A percentile compares a stretch with the other conserved stretches of the same genome.
phyloP scores from a whole-genome alignment of 2,888 invertebrate genomes.

The Ephialtes manifestator region DNA sequence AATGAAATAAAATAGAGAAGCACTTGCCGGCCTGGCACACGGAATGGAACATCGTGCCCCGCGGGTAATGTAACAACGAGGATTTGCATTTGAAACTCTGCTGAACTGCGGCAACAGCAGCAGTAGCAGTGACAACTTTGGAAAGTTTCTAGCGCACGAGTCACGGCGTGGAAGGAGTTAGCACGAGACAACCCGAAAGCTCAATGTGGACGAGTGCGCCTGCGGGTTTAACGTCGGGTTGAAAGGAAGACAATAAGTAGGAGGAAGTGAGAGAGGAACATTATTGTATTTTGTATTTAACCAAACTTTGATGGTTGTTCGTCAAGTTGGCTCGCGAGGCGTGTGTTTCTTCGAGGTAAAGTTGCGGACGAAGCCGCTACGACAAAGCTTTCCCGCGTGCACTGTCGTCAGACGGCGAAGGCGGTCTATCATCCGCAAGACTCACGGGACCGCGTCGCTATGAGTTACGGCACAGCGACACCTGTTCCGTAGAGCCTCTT shows the following conservation, averaged over 20 bases:
- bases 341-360: constrained; percentile 34
- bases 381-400: constrained; percentile 16
- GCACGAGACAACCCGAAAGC: constrained; percentile 39
- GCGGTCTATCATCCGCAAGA: constrained; percentile 10
- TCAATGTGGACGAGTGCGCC: constrained; percentile 34
- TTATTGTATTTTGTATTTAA: constrained; percentile 68
- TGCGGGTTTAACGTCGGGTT: constrained; percentile 18
- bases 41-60: not conserved
- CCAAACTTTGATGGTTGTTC: constrained; percentile 53
- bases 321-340: constrained; percentile 20
- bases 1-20: not conserved
- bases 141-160: constrained; percentile 46
- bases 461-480: constrained; percentile 5
- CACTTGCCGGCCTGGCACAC: not conserved
- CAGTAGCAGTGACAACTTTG: constrained; percentile 33
- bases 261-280: constrained; percentile 25
- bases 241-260: constrained; percentile 19
- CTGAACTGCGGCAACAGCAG: constrained; percentile 2
- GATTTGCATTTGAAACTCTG: constrained; percentile 62
- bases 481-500: not conserved
- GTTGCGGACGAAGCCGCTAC: constrained; percentile 12
- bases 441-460: constrained; percentile 35
- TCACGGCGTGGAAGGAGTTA: constrained; percentile 17
- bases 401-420: constrained; percentile 9
- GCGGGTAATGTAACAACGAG: constrained; percentile 29